Conservation (phyloP, 2,113 vertebrate species). For the Pterocles orientalis region DNA sequence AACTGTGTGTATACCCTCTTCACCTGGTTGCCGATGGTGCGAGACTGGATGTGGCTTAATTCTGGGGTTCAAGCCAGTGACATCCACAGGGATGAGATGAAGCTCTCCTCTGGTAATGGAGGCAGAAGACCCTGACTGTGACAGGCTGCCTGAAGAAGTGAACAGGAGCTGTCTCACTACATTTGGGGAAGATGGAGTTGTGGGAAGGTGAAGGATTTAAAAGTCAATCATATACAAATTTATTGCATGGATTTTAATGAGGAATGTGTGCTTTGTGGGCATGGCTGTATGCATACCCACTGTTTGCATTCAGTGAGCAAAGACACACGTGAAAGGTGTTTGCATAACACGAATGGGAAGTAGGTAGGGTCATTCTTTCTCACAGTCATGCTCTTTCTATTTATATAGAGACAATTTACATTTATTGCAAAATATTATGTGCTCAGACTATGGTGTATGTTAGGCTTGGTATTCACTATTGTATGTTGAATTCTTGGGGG, state of each 20-base stretch:
- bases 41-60: not conserved
- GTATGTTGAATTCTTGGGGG: not conserved
- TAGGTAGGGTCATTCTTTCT: constrained; percentile 31
- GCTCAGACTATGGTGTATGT: not conserved
- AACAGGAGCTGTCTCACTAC: not conserved
- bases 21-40: not conserved
- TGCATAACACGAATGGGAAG: constrained; percentile 58
- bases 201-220: constrained; percentile 56
- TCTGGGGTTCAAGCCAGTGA: not conserved
- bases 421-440: constrained; percentile 56
- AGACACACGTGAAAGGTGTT: constrained; percentile 57
- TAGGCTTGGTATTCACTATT: not conserved
- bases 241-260: constrained; percentile 42
- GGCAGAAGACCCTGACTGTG: not conserved
- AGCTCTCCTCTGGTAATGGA: rapidly evolving
- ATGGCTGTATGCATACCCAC: constrained; percentile 3
- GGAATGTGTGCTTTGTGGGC: constrained; percentile 41
- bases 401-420: constrained; percentile 17
- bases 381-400: constrained; percentile 16
- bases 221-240: constrained; percentile 62
- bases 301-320: constrained; percentile 61
- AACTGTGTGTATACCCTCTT: not conserved
- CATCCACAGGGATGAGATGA: not conserved
- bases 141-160: not conserved
- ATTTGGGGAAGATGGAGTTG: constrained; percentile 1